Base-by-base conservation (phyloP, 2,888 invertebrate genomes). In the Galeruca laticollis region DNA sequence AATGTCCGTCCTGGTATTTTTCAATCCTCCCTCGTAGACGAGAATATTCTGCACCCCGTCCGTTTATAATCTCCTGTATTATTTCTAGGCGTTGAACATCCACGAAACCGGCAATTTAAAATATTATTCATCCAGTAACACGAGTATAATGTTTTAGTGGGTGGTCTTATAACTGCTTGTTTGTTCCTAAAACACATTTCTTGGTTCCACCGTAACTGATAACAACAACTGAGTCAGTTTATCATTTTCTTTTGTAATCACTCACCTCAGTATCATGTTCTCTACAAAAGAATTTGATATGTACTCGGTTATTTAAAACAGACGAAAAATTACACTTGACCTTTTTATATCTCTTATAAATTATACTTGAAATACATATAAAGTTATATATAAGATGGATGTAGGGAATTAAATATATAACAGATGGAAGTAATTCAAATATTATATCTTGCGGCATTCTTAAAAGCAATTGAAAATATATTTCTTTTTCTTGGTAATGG, bases 211-310 rank as follows among this genome's bases (percentile, higher is more conserved):
- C 26, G n/a, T 54, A 31, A 54, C 31, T 20, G 51, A 18, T 51
- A 18, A 51, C 8, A 51, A 15, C 15, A 51, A 54, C 54, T n/a
- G 54, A 33, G 31, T 31, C 33, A 8, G 33, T 54, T 33, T 33
- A 54, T 54, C 54, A 54, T 31, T 31, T 54, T 54, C 54, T 54
- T 54, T 54, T 54, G 26, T 54, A 54, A 54, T 54, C 26, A 31
- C n/a, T n/a, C 31, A 31, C 26, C n/a, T 26, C 15, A 26, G 31
- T 54, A 54, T 54, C 54, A 31, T 26, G 26, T 54, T 54, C n/a
- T 54, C 31, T 8, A 31, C 26, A 54, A 31, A 54, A 54, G 31
- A 54, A 13, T 13, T 13, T 26, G 26, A 26, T 31, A n/a, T n/a
- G n/a, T n/a, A 54, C 54, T 54, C 13, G n/a, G 40, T 40, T 13